Base-by-base conservation (phyloP, 2,888 invertebrate species). In the Dryadula phaetusa region DNA sequence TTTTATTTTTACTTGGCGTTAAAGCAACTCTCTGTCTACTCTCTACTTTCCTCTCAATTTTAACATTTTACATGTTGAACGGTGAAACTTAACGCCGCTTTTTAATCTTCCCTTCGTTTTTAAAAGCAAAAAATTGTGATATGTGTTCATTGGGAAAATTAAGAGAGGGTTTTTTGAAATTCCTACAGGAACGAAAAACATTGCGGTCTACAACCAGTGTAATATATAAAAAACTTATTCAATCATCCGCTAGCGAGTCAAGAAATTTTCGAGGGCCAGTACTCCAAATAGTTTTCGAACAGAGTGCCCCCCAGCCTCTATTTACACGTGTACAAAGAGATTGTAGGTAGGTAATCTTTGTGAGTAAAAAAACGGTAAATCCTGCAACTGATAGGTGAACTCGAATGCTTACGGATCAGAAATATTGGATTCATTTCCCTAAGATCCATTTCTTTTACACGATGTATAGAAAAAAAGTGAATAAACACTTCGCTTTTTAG, bases 211-310 rank as follows among this genome's bases (percentile, higher is more conserved):
- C n/a, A n/a, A n/a, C n/a, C n/a, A n/a, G n/a, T n/a, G n/a, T n/a
- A 34, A 37, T 10, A 10, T 7, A 18, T 14, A 14, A 37, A 54
- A 34, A 37, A 16, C n/a, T 22, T 58, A 2, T 42, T 28, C 16
- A 16, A 60, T 28, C 25, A 60, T 20, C n/a, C 4, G 32, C 37
- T 28, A 34, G 44, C 14, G 10, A 44, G 28, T 40, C n/a, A 22
- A 44, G 12, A 28, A 8, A 7, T 32, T 28, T 18, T 32, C 44
- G 44, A 60, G 44, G 7, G 18, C 28, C 28, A 16, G 8, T 37
- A 42, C 82, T 86, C 85, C 86, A 88, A 89, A 90, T 89, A 88
- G 87, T 88, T 90, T 87, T 85, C 81, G 81, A 88, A 86, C 76
- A 80, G 84, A 83, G 80, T 76, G 71, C 73, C 75, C 67, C 66